These are phyloP conservation scores for Gouania willdenowi DNA, from an alignment of 2,797 vertebrate species.

Conservation along the genomic window DNA sequence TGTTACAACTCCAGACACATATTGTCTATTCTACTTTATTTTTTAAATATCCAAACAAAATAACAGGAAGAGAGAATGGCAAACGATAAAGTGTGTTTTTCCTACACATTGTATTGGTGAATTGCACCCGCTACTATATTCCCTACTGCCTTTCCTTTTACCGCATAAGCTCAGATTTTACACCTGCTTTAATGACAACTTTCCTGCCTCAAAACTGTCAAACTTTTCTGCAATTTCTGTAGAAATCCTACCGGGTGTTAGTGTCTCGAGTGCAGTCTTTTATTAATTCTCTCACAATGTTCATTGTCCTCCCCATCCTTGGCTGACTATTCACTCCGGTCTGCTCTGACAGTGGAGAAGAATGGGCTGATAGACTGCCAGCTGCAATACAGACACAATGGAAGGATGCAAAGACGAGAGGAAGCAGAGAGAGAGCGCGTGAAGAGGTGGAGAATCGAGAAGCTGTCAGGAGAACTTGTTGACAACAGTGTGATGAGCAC, in stretches of 20 bases:
- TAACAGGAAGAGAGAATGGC: too few relatives aligned
- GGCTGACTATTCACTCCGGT: constrained; percentile 19
- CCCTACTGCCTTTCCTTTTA: too few relatives aligned
- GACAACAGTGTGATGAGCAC: constrained; percentile 21
- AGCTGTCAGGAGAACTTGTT: constrained; percentile 29
- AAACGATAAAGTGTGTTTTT: too few relatives aligned
- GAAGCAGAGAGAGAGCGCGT: constrained; percentile 2
- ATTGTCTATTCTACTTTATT: too few relatives aligned
- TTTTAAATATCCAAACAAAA: too few relatives aligned
- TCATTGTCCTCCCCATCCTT: constrained; percentile 10
- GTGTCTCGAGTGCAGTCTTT: not conserved
- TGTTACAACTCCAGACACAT: too few relatives aligned
- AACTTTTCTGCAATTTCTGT: not conserved
- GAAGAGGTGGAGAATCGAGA: constrained; percentile 17
- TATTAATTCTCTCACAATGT: constrained; percentile 4
- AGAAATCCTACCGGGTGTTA: not conserved
- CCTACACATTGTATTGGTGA: too few relatives aligned
- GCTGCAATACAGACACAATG: constrained; percentile 33
- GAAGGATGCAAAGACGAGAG: constrained; percentile 26
- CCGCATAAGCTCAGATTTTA: too few relatives aligned
- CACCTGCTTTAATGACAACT: too few relatives aligned
- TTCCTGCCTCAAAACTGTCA: too few relatives aligned
- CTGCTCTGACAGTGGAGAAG: constrained; percentile 20
- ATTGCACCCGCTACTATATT: too few relatives aligned
- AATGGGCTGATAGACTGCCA: constrained; percentile 38